These are phyloP conservation scores for Heliconius erato DNA, from an alignment of 2,888 invertebrate species.

Conservation along the genomic window DNA sequence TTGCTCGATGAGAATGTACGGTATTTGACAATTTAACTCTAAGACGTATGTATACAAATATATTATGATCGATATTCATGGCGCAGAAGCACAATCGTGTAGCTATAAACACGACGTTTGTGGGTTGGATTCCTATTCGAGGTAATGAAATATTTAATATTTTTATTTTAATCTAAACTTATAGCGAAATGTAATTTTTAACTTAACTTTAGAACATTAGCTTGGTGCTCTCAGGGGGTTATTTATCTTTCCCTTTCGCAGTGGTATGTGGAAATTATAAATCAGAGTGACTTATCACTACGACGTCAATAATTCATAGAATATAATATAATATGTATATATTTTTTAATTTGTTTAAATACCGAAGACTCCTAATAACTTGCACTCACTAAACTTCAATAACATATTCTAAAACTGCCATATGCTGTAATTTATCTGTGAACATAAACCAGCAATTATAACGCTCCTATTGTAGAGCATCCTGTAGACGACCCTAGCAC, in stretches of 20 bases:
- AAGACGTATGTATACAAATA: neutral
- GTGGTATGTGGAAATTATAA: neutral
- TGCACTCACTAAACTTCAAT: neutral
- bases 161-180: too few relatives aligned
- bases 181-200: too few relatives aligned
- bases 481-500: constrained; percentile 58
- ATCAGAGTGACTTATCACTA: neutral
- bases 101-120: too few relatives aligned
- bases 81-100: too few relatives aligned
- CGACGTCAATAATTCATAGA: neutral
- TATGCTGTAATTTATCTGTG: constrained; percentile 50
- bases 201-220: too few relatives aligned
- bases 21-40: constrained; percentile 23
- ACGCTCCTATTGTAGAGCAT: constrained; percentile 64
- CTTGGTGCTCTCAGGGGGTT: too few relatives aligned
- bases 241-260: too few relatives aligned
- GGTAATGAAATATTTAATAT: too few relatives aligned
- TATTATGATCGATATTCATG: neutral
- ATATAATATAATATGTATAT: too few relatives aligned
- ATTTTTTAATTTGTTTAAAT: neutral
- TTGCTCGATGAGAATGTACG: constrained; percentile 33
- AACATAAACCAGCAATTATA: constrained; percentile 60
- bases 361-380: neutral
- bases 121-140: too few relatives aligned
- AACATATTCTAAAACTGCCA: constrained; percentile 8